Evolutionary conservation across 2,797 vertebrate genomes (phyloP), one percentile per base, ranked within the genome.

Genomic region (Macrochelys suwanniensis): DNA sequence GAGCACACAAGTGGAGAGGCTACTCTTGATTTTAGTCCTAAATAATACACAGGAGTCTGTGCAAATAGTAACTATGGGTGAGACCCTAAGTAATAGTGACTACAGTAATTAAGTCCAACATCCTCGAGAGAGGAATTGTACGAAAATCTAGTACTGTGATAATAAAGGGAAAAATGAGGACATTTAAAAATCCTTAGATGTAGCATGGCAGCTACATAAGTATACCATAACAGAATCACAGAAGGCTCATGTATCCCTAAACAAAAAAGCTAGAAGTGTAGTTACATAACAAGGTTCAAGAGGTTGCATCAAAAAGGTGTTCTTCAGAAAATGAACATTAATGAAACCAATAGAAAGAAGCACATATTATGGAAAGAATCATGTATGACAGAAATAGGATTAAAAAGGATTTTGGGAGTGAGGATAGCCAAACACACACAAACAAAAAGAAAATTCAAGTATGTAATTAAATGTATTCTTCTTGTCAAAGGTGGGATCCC

Each of bases 401-500:
- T 65, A 61, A 50, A 80, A 86, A n/a, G 71, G 25, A 5, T 89
- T 42, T 84, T 81, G 26, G 26, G 28, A 71, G n/a, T 42, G 19
- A 21, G 45, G 23, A 79, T 49, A 83, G 25, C 31, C 25, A 88
- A 93, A 91, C 85, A 31, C 1, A 1, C 42, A 56, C 45, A 65
- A n/a, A 49, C 28, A 51, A 80, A 76, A 17, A 10, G 25, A 15
- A 82, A 87, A 17, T 45, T 13, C 61, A 76, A 87, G 61, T 51
- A 65, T 23, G 78, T 87, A 37, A 94, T 91, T 88, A 74, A 42
- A 65, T 84, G 4, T 77, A 7, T 85, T 89, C 71, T 97, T 93
- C 68, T 23, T 91, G 45, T 97, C 25, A 91, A 37, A 99, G 99
- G 99, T 99, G 80, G 99, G 99, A 93, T 99, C 99, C 50, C 99